Evolutionary conservation across 2,888 invertebrate genomes (phyloP), one percentile per base, ranked within the genome.

Genomic region (Criorhina ranunculi): DNA sequence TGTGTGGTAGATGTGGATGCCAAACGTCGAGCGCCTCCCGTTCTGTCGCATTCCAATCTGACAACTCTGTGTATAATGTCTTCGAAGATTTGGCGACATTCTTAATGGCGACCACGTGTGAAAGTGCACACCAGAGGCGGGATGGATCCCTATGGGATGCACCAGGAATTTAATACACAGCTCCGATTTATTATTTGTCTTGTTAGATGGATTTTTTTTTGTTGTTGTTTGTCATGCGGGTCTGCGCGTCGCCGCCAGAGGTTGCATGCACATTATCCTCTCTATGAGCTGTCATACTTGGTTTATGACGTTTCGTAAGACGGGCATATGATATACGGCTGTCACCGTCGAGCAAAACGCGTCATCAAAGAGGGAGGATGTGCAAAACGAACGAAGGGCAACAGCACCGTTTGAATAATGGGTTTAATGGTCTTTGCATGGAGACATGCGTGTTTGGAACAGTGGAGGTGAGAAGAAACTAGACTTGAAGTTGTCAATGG

Each of bases 51-150:
- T 15, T 55, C n/a, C 60, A 37, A 29, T 15, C 55, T 35, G 55
- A 69, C 51, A 29, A 29, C 24, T 59, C 49, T 40, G 37, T 67
- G 67, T 73, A 35, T 44, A 73, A 73, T 73, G 66, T 79, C 79
- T 72, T 53, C 67, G 24, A 67, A 73, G 73, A 83, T 83, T 83
- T 83, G 78, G 83, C 83, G 78, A 83, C 83, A 73, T 73, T 83
- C 83, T 78, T 78, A 83, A 78, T 83, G 79, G 83, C 66, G 69
- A 79, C 83, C 83, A 83, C 79, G 83, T 83, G 83, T 79, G 83
- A 82, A 77, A 73, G 59, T 77, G 59, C 72, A 57, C 72, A 57
- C 44, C 35, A 37, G 46, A 49, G 59, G 66, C 60, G 59, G 35
- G 7, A 17, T 33, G 35, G 46, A 67, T 12, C 44, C 46, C 19